Evolutionary conservation across 2,888 invertebrate genomes (phyloP), one percentile per base, ranked within the genome.

Genomic region (Tetragonisca angustula): DNA sequence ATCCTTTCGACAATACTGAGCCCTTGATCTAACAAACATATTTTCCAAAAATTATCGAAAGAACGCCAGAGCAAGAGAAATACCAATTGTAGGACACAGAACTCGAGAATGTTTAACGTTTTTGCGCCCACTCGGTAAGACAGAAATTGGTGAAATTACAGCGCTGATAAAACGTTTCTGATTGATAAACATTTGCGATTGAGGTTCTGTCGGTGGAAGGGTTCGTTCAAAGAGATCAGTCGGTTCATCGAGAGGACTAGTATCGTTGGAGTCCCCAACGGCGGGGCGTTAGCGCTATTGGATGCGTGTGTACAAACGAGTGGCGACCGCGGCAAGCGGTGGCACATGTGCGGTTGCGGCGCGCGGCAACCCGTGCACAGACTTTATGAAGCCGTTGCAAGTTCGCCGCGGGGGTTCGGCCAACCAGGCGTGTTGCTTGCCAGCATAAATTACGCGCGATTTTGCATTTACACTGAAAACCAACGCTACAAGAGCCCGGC

Each of bases 301-400:
- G 78, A 64, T 78, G 75, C 62, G 52, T 76, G 79, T 84, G 86
- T 82, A 32, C 4, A 83, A 90, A 75, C 77, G 83, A 80, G 83
- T 59, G 79, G 75, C 50, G 65, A 62, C 65, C 69, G 71, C 75
- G 76, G 88, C 43, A 43, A 43, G 43, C 76, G 84, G 85, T 87
- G 88, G 85, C 86, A 80, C 43, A 65, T 76, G 72, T 54, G 85
- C 77, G 76, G 73, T 81, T 64, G 67, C 65, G 65, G 74, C 67
- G 62, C 52, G 76, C 69, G 74, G 54, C 19, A 68, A 65, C 56
- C 72, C 64, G 27, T 36, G 67, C 74, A 59, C 72, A 68, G 69
- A 89, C 91, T 90, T 93, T 92, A 93, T 93, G 92, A 93, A 93
- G 94, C 92, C 92, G 92, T 93, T 92, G 92, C 92, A 91, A 92